A percentile compares a stretch with the other conserved stretches of the same genome.
phyloP scores from a whole-genome alignment of 1,140 invertebrate genomes.

The Papilio dardanus region DNA sequence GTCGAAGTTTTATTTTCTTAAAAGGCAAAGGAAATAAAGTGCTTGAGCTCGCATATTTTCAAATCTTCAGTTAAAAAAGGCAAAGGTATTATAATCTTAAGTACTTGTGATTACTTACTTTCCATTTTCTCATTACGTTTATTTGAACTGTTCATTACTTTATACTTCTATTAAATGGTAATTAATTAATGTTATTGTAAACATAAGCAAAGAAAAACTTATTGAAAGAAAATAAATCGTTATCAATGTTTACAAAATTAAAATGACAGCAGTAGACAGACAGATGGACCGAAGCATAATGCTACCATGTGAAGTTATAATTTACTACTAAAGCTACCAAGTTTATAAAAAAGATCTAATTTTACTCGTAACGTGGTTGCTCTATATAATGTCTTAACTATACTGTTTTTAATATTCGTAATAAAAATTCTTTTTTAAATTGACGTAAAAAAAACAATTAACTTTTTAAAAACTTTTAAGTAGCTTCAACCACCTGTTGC shows the following conservation, averaged over 20 bases:
- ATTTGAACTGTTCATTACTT: conserved; percentile 5
- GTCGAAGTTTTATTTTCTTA: neutral
- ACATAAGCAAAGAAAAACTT: neutral
- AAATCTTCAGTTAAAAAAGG: too few relatives aligned
- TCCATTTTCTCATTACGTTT: conserved; percentile 31
- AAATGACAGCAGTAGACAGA: neutral
- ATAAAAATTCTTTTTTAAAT: too few relatives aligned
- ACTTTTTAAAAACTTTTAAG: too few relatives aligned
- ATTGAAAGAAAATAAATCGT: neutral
- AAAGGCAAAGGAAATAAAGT: neutral
- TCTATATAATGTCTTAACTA: too few relatives aligned
- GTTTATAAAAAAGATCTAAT: neutral
- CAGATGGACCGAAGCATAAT: neutral
- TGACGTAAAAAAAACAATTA: too few relatives aligned
- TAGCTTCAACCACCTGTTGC: too few relatives aligned
- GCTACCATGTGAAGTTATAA: neutral
- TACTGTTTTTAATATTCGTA: too few relatives aligned
- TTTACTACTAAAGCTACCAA: neutral
- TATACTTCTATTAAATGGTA: neutral
- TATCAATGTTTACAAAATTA: conserved; percentile 12
- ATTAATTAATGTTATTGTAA: neutral
- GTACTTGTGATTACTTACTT: neutral
- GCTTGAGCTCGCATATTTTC: too few relatives aligned
- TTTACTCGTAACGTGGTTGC: neutral
- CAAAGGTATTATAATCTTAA: neutral